Base-by-base conservation (phyloP, 92 coral and sea anemone species). In the Parazoanthus darwini region DNA sequence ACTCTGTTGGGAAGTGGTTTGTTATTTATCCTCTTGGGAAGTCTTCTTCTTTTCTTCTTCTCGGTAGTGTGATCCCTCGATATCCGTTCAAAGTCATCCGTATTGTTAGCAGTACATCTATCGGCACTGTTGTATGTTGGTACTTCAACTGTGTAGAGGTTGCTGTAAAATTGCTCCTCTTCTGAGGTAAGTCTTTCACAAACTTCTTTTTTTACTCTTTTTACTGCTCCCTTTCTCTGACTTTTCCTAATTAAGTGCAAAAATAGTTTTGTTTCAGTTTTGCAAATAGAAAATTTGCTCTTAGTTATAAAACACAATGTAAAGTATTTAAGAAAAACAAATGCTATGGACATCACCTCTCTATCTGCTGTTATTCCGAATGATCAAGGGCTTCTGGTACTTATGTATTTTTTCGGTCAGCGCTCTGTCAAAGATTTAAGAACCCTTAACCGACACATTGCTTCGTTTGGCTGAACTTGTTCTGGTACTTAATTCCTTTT, bases 191-290 rank as follows among this genome's bases (percentile, higher is more conserved):
- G 48, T 29, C 15, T 42, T 71, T 42, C 78, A 68, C 77, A 82
- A 9, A 4, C 37, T 23, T 68, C 87, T 36, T 84, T 70, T 48
- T 50, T 26, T 44, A 84, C 23, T 70, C 87, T 70, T 48, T 70
- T 84, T 15, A 84, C 78, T 71, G 66, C 16, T 84, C 78, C 87
- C 43, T 72, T 84, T 71, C 68, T 44, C 78, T 71, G 79, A 20
- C 22, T 43, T 84, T 84, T 71, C 79, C 87, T 71, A 22, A 7
- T 20, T 63, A 1, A 63, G 25, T 63, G 25, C 70, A 63, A 23
- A 63, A 63, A 63, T 63, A 3, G 26, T 4, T 63, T 63, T 63
- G n/a, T 22, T 63, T 63, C 25, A 58, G 66, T 18, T 20, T 20
- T 15, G 20, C 3, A 54, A 54, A 54, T 54, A 20, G 59, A 54